Base-by-base conservation (phyloP, 2,888 invertebrate genomes). In the Diloba caeruleocephala region DNA sequence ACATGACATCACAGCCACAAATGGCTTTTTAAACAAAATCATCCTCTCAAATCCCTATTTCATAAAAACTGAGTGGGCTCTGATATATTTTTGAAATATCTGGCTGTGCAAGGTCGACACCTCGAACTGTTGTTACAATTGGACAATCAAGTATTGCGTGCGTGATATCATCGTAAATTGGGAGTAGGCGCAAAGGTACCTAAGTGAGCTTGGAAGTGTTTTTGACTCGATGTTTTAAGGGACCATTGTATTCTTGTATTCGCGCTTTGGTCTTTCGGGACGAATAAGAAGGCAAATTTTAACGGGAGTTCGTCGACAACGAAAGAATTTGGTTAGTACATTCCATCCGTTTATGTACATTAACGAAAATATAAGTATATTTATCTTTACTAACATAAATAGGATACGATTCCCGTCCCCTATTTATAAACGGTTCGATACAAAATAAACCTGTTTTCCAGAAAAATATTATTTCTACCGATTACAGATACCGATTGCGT, bases 91-190 rank as follows among this genome's bases (percentile, higher is more conserved):
- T 34, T 59, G 36, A 59, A 71, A 64, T 59, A 63, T 53, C 28
- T 55, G n/a, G 32, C 12, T 36, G 17, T 1, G 34, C 64, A 62
- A 71, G 74, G 72, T 58, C 69, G 43, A 51, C 77, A 69, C 71
- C 73, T 67, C 53, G 15, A 7, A 32, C 46, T 44, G 51, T 34
- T 54, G 29, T 52, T 32, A 74, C 68, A 74, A 74, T 74, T 72
- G 74, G 45, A 32, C 50, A 12, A 34, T 60, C 21, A 54, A 71
- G 61, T 71, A 17, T 10, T 60, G 57, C 59, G 56, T 46, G 55
- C 41, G 49, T 76, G 77, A 78, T 68, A 68, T 78, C 73, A 70
- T 57, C 36, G 5, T 46, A 45, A 59, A 73, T 63, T 68, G 59
- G 38, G 15, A 58, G 71, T 74, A 71, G 71, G 74, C 61, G 66